phyloP scores from a whole-genome alignment of 1,140 invertebrate species.

The Drosophila rhopaloa region DNA sequence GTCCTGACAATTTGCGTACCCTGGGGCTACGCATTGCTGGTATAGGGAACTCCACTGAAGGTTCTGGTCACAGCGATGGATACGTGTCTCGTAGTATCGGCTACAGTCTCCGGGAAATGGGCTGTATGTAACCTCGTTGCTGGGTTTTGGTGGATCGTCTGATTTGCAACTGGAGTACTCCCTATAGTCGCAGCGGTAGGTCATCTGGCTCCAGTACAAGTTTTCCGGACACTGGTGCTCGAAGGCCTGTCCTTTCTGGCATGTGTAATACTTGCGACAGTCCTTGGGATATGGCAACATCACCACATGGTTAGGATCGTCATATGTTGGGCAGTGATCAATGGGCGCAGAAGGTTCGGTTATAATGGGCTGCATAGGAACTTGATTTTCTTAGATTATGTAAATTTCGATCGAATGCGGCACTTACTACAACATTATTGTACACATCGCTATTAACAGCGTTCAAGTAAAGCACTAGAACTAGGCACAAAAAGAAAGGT shows the following conservation, averaged over 20 bases:
- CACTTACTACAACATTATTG: neutral
- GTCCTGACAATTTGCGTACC: neutral
- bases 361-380: neutral
- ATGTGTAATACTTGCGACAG: constrained; percentile 60
- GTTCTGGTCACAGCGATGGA: constrained; percentile 26
- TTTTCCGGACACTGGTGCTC: constrained; percentile 51
- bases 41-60: constrained; percentile 30
- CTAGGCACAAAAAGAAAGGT: neutral
- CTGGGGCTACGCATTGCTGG: constrained; percentile 32
- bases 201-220: constrained; percentile 55
- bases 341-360: neutral
- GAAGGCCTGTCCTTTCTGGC: constrained; percentile 25
- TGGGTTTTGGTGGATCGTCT: neutral
- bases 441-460: neutral
- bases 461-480: constrained; percentile 3
- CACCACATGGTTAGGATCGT: constrained; percentile 55
- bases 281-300: constrained; percentile 48
- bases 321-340: constrained; percentile 37
- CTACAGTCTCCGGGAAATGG: constrained; percentile 47
- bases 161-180: constrained; percentile 38
- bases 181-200: constrained; percentile 57
- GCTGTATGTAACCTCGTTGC: constrained; percentile 14
- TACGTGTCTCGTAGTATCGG: constrained; percentile 36
- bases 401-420: neutral
- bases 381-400: neutral